Percentiles rank a stretch among this genome's conserved stretches.
Conservation (phyloP, 2,113 vertebrate genomes). For the Prolemur simus region DNA sequence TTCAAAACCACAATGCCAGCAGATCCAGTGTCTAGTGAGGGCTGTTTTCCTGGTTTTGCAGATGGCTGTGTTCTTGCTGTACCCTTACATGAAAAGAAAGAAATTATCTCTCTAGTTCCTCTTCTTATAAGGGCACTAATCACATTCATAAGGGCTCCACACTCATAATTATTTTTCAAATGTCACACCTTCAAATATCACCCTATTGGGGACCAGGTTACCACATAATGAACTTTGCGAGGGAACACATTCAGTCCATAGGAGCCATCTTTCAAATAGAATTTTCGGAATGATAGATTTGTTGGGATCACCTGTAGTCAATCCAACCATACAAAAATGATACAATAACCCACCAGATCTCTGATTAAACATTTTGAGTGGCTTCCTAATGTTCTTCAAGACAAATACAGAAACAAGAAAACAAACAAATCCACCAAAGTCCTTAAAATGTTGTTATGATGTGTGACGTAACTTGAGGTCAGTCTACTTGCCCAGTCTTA, state of each 20-base stretch:
- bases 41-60: not conserved
- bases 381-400: not conserved
- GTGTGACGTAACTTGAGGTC: not conserved
- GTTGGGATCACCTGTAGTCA: not conserved
- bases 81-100: not conserved
- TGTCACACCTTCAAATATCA: too few species aligned
- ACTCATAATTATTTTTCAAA: not conserved
- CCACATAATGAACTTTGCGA: not conserved
- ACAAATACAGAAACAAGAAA: not conserved
- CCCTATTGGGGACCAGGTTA: not conserved
- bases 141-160: not conserved
- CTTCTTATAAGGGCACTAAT: not conserved
- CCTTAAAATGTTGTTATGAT: not conserved
- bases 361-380: not conserved
- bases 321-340: not conserved
- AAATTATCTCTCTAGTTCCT: not conserved
- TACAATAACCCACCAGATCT: not conserved
- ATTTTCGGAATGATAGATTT: not conserved
- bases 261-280: not conserved
- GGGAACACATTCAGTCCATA: not conserved
- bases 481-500: not conserved
- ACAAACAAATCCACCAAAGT: not conserved
- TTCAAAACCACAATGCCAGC: not conserved
- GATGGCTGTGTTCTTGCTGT: not conserved
- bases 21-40: not conserved